A percentile compares a stretch with the other conserved stretches of the same genome.
phyloP scores from a whole-genome alignment of 2,113 vertebrate species.

The Brachyhypopomus occidentalis region DNA sequence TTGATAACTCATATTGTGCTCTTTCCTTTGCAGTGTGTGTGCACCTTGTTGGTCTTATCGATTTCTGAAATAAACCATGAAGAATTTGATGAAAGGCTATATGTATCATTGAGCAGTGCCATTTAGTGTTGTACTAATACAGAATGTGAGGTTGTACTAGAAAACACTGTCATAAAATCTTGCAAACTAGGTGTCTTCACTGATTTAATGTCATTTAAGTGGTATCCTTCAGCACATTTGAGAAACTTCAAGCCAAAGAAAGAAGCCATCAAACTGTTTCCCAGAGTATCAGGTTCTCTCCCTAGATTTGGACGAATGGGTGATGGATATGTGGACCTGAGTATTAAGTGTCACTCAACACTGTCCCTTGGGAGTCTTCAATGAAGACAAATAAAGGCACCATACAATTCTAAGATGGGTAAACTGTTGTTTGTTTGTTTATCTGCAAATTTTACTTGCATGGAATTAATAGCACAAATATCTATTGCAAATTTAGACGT shows the following conservation, averaged over 20 bases:
- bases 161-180: background rate
- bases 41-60: background rate
- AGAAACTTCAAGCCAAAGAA: background rate
- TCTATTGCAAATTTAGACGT: background rate
- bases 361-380: background rate
- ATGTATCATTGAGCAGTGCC: background rate
- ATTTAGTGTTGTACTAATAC: background rate
- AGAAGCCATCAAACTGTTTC: background rate
- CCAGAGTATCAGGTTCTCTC: background rate
- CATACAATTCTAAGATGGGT: background rate
- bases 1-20: too few relatives aligned
- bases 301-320: background rate
- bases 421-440: background rate
- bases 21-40: background rate
- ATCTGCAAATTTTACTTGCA: background rate
- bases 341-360: background rate
- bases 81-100: background rate
- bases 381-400: background rate
- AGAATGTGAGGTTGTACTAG: background rate
- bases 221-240: background rate
- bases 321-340: background rate
- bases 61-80: background rate
- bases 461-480: background rate
- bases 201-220: background rate
- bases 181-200: background rate